These are phyloP conservation scores for Lepus europaeus DNA, from an alignment of 2,113 vertebrate species.

Conservation along the genomic window DNA sequence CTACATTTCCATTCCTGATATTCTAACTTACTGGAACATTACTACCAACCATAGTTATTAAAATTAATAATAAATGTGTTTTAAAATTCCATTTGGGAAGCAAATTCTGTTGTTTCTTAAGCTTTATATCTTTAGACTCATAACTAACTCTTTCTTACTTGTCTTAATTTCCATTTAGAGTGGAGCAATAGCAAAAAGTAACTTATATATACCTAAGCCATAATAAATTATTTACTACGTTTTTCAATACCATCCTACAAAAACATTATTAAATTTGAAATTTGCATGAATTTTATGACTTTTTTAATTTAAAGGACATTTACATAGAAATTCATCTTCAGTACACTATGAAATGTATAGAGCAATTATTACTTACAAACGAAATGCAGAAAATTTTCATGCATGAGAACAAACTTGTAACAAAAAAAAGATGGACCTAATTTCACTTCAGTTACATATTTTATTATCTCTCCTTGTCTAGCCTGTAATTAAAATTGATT, in stretches of 20 bases:
- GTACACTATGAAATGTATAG: background rate
- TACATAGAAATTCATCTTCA: background rate
- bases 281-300: background rate
- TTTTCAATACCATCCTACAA: background rate
- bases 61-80: background rate
- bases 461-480: too few species aligned
- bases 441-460: background rate
- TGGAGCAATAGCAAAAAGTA: background rate
- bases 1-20: background rate
- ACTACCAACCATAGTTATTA: background rate
- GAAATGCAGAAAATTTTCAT: background rate
- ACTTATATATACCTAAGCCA: background rate
- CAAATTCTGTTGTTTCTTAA: background rate
- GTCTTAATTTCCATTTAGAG: background rate
- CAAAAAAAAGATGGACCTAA: background rate
- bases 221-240: background rate
- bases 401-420: background rate
- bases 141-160: background rate
- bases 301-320: background rate
- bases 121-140: background rate
- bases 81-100: background rate
- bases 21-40: too few species aligned
- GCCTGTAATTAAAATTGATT: too few species aligned
- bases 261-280: background rate
- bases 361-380: background rate